Base-by-base conservation (phyloP, 2,797 vertebrate species). In the Pipistrellus nathusii region DNA sequence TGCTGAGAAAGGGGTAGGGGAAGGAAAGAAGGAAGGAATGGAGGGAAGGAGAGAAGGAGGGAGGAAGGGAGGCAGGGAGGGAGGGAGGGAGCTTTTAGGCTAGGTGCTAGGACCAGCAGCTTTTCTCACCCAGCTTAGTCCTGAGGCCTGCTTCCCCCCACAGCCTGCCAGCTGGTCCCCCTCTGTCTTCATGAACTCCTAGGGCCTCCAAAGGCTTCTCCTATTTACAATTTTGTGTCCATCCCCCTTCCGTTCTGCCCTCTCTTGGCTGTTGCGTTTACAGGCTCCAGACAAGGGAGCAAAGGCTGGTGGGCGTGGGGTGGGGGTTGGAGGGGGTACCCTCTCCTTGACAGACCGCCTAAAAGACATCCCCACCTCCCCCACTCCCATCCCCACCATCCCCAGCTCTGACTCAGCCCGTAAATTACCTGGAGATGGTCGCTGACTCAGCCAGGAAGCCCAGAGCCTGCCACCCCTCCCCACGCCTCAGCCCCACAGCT, bases 391-490 rank as follows among this genome's bases (percentile, higher is more conserved):
- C 38, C 38, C 48, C 17, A 15, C 23, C 18, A 62, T 55, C 87
- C 57, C 23, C 32, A 10, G 72, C 75, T 87, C 93, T 96, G 96
- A 95, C 90, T 95, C 96, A 97, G 92, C 94, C 96, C 48, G 51
- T 95, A 92, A 94, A 96, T 95, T 95, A 97, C 94, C 93, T 92
- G 76, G 72, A 68, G 89, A 93, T 77, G 93, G 92, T 92, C 6
- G 38, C 93, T 97, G 96, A 96, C 88, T 96, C 95, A 96, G 93
- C 85, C 94, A 81, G 96, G 92, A 96, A 94, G 88, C 95, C 57
- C 92, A 76, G 64, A 55, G 35, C 44, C 92, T 92, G 59, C 64
- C 55, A 88, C 59, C 73, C 69, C 68, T 44, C 62, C 88, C 71
- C 83, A 92, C 77, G 83, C 90, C 92, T 91, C 97, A 92, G 41